Base-by-base conservation (phyloP, 2,888 invertebrate species). In the Scrobipalpa costella region DNA sequence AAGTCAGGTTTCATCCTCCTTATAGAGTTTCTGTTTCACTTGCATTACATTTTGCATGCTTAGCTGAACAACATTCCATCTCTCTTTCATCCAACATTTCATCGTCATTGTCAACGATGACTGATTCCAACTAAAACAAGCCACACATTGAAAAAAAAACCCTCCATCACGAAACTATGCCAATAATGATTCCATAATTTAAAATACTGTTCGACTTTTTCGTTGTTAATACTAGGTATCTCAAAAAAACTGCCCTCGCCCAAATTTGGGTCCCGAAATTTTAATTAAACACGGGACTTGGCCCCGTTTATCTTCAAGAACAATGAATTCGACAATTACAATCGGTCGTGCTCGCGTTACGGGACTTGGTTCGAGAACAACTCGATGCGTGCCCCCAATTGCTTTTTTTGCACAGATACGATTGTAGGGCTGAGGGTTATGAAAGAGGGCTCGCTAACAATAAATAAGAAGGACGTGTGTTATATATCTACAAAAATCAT, bases 311-410 rank as follows among this genome's bases (percentile, higher is more conserved):
- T 86, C 81, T 83, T 74, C 67, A 78, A 83, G 85, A 87, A 88
- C 88, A 88, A 88, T 88, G 88, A 83, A 71, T 73, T 71, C 79
- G 79, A 86, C 86, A 87, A 88, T 86, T 86, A 85, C 85, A 85
- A 81, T 61, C 63, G 67, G 70, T 68, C 69, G 67, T 70, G 71
- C 66, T 70, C 68, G 71, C 68, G 62, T 81, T 84, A 84, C 86
- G 85, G 86, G 81, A 85, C 84, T 74, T 79, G 67, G 68, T 66
- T 67, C 63, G 71, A 78, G 76, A 77, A 81, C 76, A 73, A 66
- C 66, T 69, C 66, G 77, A 78, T 80, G 78, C 83, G 80, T 85
- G 90, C 80, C 88, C 89, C 81, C 78, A 88, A 90, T 89, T 85
- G 83, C 78, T 88, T 86, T 85, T 80, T 77, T 65, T 70, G 74